These are phyloP conservation scores for Trididemnum clinides DNA, from an alignment of 23 tunicate species.

Conservation along the genomic window DNA sequence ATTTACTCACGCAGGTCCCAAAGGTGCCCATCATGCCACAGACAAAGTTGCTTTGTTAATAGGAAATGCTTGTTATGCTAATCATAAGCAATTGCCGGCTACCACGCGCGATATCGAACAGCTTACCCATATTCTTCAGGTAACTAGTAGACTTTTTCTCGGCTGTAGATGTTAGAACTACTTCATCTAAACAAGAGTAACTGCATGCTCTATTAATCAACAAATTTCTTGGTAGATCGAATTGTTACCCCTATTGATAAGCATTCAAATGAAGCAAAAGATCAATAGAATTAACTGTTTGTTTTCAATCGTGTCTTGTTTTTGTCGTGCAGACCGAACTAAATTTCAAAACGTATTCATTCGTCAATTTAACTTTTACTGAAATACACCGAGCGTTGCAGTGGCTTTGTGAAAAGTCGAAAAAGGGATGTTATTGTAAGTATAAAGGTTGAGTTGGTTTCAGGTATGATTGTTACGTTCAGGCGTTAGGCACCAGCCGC, in stretches of 20 bases:
- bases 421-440: slow-evolving; percentile 81
- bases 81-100: slow-evolving; percentile 54
- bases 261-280: too few relatives aligned
- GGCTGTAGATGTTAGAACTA: not conserved
- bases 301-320: not conserved
- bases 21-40: slow-evolving; percentile 45
- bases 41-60: slow-evolving; percentile 77
- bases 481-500: too few relatives aligned
- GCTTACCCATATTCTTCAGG: slow-evolving; percentile 45
- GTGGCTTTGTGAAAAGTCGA: slow-evolving; percentile 33
- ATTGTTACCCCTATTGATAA: too few relatives aligned
- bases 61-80: slow-evolving; percentile 52
- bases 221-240: too few relatives aligned
- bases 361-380: slow-evolving; percentile 43
- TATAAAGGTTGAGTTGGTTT: too few relatives aligned
- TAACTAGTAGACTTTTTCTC: not conserved
- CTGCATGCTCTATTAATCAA: too few relatives aligned
- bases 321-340: slow-evolving; percentile 47
- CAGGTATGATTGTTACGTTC: too few relatives aligned
- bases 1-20: slow-evolving; percentile 8
- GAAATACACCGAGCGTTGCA: slow-evolving; percentile 56
- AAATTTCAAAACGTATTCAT: slow-evolving; percentile 64
- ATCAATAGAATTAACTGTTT: too few relatives aligned
- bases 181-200: too few relatives aligned
- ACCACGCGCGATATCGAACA: slow-evolving; percentile 46